phyloP scores from a whole-genome alignment of 2,888 invertebrate species.

The Phytoseiulus persimilis region DNA sequence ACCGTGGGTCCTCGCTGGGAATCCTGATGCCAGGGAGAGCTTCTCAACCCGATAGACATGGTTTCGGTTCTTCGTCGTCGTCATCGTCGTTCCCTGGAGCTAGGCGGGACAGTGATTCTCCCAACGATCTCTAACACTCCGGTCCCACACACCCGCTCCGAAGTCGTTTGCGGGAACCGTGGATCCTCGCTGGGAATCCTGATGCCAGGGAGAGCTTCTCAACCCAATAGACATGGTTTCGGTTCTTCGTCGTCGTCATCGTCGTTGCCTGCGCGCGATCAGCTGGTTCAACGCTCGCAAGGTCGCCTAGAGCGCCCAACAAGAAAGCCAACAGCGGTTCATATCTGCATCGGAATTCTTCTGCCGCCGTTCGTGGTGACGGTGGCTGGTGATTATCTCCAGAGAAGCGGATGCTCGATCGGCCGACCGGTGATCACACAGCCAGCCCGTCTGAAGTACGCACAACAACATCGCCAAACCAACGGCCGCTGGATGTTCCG shows the following conservation, averaged over 20 bases:
- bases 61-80: neutral
- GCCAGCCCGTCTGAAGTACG: neutral
- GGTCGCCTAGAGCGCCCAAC: neutral
- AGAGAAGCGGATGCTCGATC: neutral
- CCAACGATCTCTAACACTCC: neutral
- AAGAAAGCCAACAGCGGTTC: neutral
- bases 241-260: neutral
- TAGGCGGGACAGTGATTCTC: too few species aligned
- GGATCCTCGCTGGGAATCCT: neutral
- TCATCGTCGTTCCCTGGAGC: neutral
- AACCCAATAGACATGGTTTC: neutral
- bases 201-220: neutral
- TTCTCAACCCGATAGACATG: neutral
- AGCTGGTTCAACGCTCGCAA: conserved; percentile 5
- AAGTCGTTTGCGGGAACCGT: neutral
- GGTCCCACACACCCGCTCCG: neutral
- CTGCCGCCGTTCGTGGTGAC: neutral
- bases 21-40: neutral
- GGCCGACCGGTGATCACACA: neutral
- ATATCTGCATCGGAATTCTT: neutral
- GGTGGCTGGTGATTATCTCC: neutral
- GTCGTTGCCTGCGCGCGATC: neutral
- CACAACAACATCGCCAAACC: neutral
- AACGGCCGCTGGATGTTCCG: neutral
- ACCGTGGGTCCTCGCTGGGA: neutral